Evolutionary conservation across 1,140 invertebrate species (phyloP).

Genomic region (Chironomus striatipennis): DNA sequence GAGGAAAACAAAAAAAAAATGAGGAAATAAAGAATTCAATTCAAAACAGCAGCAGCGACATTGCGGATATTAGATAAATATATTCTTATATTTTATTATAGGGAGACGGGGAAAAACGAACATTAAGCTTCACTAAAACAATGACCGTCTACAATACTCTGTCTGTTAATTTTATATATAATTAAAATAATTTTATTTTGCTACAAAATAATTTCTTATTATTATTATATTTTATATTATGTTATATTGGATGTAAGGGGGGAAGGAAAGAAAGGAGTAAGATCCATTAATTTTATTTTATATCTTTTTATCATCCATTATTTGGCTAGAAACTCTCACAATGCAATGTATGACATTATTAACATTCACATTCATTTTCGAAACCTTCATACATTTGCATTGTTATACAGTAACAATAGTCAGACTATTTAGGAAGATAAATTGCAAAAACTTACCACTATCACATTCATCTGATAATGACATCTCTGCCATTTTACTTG

Average conservation of each 20-base stretch:
- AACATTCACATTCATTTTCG: no score
- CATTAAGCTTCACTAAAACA: slow-evolving; percentile 13
- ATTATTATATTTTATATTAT: background rate
- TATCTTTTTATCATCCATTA: no score
- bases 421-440: background rate
- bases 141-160: background rate
- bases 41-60: background rate
- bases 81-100: background rate
- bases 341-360: no score
- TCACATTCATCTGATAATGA: slow-evolving; percentile 69
- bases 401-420: background rate
- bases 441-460: slow-evolving; percentile 55
- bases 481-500: slow-evolving; percentile 76
- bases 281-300: no score
- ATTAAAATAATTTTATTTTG: background rate
- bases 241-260: background rate
- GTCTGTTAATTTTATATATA: background rate
- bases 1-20: background rate
- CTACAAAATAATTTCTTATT: background rate
- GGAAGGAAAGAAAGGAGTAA: no score
- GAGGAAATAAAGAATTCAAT: background rate
- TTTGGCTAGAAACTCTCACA: no score
- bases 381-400: no score
- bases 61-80: background rate
- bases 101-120: background rate